A percentile compares a stretch with the other conserved stretches of the same genome.
These are phyloP conservation scores for Muntiacus muntjak DNA, from an alignment of 2,113 vertebrate species.

Conservation along the genomic window DNA sequence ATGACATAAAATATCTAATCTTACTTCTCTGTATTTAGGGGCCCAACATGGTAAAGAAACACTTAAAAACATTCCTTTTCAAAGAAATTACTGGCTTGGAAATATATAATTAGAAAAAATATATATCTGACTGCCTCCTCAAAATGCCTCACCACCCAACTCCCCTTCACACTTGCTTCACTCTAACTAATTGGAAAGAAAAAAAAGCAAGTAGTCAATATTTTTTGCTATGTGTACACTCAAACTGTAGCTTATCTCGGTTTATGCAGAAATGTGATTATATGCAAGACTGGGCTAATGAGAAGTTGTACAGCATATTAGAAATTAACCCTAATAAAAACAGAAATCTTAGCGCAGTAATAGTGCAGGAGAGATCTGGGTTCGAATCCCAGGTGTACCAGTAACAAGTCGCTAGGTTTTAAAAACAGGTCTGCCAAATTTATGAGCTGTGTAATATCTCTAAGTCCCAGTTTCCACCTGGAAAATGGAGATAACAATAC, in stretches of 20 bases:
- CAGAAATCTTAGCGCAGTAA: background rate
- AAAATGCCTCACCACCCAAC: background rate
- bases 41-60: background rate
- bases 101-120: background rate
- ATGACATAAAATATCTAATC: background rate
- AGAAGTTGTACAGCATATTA: background rate
- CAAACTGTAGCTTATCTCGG: conserved; percentile 17
- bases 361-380: background rate
- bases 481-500: background rate
- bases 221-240: background rate
- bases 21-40: background rate
- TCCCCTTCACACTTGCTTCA: conserved; percentile 23
- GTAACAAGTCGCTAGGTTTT: background rate
- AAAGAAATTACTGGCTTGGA: conserved; percentile 16
- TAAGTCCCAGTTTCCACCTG: background rate
- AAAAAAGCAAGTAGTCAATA: background rate
- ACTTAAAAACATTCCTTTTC: background rate
- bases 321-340: background rate
- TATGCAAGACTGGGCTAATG: background rate
- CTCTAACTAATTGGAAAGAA: background rate
- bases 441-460: background rate
- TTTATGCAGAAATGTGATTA: conserved; percentile 21
- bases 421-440: background rate
- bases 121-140: background rate
- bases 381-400: background rate